A percentile compares a stretch with the other conserved stretches of the same genome.
These are phyloP conservation scores for Aporophyla nigra DNA, from an alignment of 2,888 invertebrate species.

Conservation along the genomic window DNA sequence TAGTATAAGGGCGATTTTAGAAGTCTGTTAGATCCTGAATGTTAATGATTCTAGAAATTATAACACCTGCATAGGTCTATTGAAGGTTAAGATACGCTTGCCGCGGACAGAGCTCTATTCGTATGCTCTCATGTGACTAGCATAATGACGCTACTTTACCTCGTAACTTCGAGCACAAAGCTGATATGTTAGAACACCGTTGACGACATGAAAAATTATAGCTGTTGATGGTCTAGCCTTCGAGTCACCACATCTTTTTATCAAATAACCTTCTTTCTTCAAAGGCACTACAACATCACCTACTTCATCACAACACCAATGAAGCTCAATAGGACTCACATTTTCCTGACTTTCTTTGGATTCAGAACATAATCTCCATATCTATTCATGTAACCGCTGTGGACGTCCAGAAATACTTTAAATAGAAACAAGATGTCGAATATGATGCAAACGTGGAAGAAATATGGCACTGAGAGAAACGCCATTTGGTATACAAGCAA, in stretches of 20 bases:
- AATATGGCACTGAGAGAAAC: constrained; percentile 83
- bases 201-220: constrained; percentile 2
- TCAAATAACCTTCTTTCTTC: not conserved
- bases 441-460: constrained; percentile 78
- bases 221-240: not conserved
- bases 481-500: constrained; percentile 88
- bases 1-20: not conserved
- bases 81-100: too few relatives aligned
- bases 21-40: too few relatives aligned
- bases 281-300: not conserved
- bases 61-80: too few relatives aligned
- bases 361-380: constrained; percentile 88
- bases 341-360: constrained; percentile 84
- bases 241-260: not conserved
- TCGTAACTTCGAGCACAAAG: not conserved
- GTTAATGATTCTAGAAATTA: too few relatives aligned
- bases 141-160: not conserved
- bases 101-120: too few relatives aligned
- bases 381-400: constrained; percentile 87
- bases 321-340: constrained; percentile 75
- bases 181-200: not conserved
- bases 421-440: constrained; percentile 84
- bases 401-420: constrained; percentile 87
- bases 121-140: constrained; percentile 1
- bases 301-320: not conserved